A percentile compares a stretch with the other conserved stretches of the same genome.
Conservation (phyloP, 2,888 invertebrate species). For the Rhingia campestris region DNA sequence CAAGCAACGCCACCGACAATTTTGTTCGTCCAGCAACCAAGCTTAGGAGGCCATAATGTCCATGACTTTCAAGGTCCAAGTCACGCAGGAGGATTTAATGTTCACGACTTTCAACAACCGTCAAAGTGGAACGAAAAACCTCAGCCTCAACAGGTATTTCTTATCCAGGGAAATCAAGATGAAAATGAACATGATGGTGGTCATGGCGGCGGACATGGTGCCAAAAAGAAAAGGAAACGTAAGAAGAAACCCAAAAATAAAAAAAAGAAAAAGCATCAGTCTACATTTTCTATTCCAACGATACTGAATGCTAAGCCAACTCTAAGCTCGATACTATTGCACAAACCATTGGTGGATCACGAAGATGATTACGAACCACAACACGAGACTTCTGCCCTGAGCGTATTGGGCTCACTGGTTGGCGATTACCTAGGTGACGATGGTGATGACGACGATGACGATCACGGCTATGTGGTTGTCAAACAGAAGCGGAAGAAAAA, state of each 20-base stretch:
- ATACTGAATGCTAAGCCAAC: slow-evolving; percentile 42
- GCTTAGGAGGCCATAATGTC: slow-evolving; percentile 29
- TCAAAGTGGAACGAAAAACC: slow-evolving; percentile 60
- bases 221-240: slow-evolving; percentile 60
- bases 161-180: slow-evolving; percentile 35
- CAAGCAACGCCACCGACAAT: slow-evolving; percentile 78
- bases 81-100: slow-evolving; percentile 25
- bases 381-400: slow-evolving; percentile 49
- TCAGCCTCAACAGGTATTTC: slow-evolving; percentile 59
- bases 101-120: slow-evolving; percentile 34
- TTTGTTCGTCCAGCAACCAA: slow-evolving; percentile 77
- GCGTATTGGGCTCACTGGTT: slow-evolving; percentile 50
- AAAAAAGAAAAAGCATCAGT: slow-evolving; percentile 54
- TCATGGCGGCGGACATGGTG: slow-evolving; percentile 66
- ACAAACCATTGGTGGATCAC: slow-evolving; percentile 20
- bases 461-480: slow-evolving; percentile 48
- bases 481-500: slow-evolving; percentile 77
- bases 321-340: slow-evolving; percentile 8
- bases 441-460: slow-evolving; percentile 43
- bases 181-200: slow-evolving; percentile 71
- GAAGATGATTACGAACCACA: slow-evolving; percentile 51
- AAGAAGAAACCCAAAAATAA: slow-evolving; percentile 43
- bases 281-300: slow-evolving; percentile 51
- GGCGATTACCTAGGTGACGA: slow-evolving; percentile 52
- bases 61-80: slow-evolving; percentile 25